phyloP scores from a whole-genome alignment of 2,888 invertebrate species.

The Drosophila subquinaria region DNA sequence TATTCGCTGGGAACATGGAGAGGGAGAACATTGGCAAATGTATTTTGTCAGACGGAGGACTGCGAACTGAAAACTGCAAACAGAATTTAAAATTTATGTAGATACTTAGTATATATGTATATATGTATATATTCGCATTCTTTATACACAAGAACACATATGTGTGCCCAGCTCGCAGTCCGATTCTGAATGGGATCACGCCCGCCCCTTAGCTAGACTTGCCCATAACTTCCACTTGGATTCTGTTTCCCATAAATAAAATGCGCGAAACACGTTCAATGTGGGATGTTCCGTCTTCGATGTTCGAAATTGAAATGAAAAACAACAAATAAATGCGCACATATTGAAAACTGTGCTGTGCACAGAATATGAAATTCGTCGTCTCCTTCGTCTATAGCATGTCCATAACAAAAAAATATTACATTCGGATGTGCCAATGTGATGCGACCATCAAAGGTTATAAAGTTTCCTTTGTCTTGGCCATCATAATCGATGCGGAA shows the following conservation, averaged over 20 bases:
- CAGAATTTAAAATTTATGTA: conserved; percentile 66
- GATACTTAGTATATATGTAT: conserved; percentile 34
- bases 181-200: conserved; percentile 16
- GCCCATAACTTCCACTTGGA: conserved; percentile 60
- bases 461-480: conserved; percentile 52
- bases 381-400: conserved; percentile 9
- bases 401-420: conserved; percentile 38
- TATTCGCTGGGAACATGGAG: conserved; percentile 37
- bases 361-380: conserved; percentile 66
- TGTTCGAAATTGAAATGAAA: conserved; percentile 70
- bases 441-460: conserved; percentile 35
- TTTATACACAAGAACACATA: conserved; percentile 30
- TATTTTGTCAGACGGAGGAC: conserved; percentile 38
- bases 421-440: conserved; percentile 45
- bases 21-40: conserved; percentile 22
- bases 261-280: conserved; percentile 59
- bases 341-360: conserved; percentile 72
- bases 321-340: conserved; percentile 42
- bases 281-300: conserved; percentile 32
- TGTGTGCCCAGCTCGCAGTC: conserved; percentile 35
- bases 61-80: conserved; percentile 17
- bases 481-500: conserved; percentile 11
- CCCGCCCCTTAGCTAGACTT: conserved; percentile 26
- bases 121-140: conserved; percentile 35
- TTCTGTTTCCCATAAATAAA: conserved; percentile 70